phyloP scores from a whole-genome alignment of 2,888 invertebrate genomes.

The Tipula confusa region DNA sequence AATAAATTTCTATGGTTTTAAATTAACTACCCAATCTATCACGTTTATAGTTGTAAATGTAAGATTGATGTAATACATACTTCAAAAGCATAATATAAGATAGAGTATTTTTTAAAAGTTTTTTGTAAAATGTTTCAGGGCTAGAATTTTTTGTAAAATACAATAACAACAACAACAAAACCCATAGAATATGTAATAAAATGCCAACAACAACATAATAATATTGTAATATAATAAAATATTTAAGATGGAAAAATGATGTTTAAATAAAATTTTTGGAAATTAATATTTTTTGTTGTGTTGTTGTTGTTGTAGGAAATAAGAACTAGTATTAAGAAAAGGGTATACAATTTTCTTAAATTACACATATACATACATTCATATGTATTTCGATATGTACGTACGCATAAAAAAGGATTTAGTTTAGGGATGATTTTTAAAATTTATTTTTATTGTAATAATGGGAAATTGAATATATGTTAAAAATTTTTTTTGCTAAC shows the following conservation, averaged over 20 bases:
- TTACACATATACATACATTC: not conserved
- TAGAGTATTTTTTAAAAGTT: no score
- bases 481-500: not conserved
- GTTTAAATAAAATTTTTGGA: not conserved
- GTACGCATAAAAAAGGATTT: not conserved
- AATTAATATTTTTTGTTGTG: not conserved
- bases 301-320: not conserved
- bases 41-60: not conserved
- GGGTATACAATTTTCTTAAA: not conserved
- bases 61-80: not conserved
- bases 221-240: not conserved
- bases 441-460: slow-evolving; percentile 8
- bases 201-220: no score
- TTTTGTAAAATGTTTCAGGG: no score
- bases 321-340: not conserved
- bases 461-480: slow-evolving; percentile 20
- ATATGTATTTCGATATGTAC: not conserved
- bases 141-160: no score
- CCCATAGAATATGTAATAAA: not conserved
- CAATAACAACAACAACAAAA: no score
- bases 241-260: not conserved
- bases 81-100: no score
- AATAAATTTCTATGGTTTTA: not conserved
- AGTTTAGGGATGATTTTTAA: not conserved
- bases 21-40: not conserved